Conservation (phyloP, 2,113 vertebrate species). For the Morone saxatilis region DNA sequence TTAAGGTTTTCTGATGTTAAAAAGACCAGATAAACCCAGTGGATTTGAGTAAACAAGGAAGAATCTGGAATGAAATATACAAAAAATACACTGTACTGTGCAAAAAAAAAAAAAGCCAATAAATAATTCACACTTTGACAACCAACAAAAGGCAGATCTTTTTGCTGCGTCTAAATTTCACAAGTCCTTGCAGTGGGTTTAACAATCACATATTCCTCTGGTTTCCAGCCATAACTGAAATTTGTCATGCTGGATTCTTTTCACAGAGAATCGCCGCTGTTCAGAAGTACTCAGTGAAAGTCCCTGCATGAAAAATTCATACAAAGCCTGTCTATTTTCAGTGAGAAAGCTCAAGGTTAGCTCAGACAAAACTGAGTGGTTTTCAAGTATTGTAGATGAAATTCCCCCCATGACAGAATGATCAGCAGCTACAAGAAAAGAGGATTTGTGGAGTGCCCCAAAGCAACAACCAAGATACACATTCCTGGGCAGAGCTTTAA, state of each 20-base stretch:
- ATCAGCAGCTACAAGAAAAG: constrained; percentile 43
- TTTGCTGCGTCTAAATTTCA: constrained; percentile 18
- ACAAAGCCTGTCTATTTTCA: constrained; percentile 38
- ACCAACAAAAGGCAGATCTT: constrained; percentile 42
- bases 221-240: constrained; percentile 40
- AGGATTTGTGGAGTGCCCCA: not conserved
- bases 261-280: constrained; percentile 28
- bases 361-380: constrained; percentile 36
- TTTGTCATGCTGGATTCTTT: constrained; percentile 47
- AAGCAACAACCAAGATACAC: not conserved
- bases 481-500: not conserved
- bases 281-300: constrained; percentile 50
- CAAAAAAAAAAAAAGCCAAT: not conserved
- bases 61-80: not conserved
- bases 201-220: constrained; percentile 43
- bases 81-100: constrained; percentile 5
- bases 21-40: not conserved
- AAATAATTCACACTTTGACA: constrained; percentile 28
- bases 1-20: not conserved
- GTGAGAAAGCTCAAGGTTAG: constrained; percentile 44
- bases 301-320: constrained; percentile 55
- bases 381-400: constrained; percentile 28
- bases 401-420: constrained; percentile 21
- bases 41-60: constrained; percentile 25
- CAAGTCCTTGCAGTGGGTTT: constrained; percentile 25